Conservation (phyloP, 2,797 vertebrate genomes). For the Hylomyscus alleni region DNA sequence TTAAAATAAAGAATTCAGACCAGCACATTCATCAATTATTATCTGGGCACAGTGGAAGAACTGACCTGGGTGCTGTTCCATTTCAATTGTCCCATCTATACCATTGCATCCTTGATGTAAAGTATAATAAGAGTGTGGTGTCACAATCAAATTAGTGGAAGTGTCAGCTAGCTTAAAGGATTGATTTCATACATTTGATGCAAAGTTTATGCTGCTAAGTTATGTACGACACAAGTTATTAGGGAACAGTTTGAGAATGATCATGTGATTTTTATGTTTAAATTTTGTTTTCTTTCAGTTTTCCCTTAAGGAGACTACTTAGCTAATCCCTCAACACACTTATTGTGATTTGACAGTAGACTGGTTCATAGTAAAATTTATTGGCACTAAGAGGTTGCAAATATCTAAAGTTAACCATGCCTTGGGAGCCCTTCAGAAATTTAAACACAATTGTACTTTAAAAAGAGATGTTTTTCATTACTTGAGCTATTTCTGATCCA, state of each 20-base stretch:
- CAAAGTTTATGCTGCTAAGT: constrained; percentile 26
- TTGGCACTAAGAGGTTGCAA: background rate
- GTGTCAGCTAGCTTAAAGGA: constrained; percentile 72
- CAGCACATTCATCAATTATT: constrained; percentile 73
- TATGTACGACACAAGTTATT: constrained; percentile 16
- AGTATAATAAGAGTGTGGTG: constrained; percentile 71
- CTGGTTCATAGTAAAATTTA: constrained; percentile 22
- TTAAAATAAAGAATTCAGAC: constrained; percentile 75
- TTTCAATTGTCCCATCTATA: constrained; percentile 72
- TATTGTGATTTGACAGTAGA: constrained; percentile 54
- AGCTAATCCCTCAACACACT: background rate
- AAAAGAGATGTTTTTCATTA: constrained; percentile 12
- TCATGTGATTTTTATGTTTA: constrained; percentile 25
- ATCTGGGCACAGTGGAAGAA: constrained; percentile 53
- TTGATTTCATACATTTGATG: constrained; percentile 61
- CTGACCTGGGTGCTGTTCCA: constrained; percentile 70
- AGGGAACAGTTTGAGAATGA: constrained; percentile 62
- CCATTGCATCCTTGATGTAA: constrained; percentile 66
- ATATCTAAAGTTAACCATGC: background rate
- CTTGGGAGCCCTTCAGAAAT: background rate
- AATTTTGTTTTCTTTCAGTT: constrained; percentile 37
- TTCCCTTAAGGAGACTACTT: constrained; percentile 39
- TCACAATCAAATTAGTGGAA: constrained; percentile 78
- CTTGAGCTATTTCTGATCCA: background rate
- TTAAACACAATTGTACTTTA: constrained; percentile 48